phyloP scores from a whole-genome alignment of 2,797 vertebrate species.

The Bradypodion ventrale region DNA sequence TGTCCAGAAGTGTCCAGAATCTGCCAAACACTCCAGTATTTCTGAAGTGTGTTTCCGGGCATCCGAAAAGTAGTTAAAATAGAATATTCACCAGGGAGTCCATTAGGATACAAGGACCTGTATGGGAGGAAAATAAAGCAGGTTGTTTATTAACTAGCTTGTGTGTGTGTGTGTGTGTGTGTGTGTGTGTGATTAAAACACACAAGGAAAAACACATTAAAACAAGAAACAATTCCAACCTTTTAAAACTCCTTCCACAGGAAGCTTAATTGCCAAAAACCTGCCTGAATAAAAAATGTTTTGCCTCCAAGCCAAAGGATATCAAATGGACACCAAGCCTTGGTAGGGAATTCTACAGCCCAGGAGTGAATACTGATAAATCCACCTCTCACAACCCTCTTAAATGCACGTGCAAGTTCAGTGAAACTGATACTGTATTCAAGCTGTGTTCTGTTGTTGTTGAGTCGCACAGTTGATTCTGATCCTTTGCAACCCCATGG shows the following conservation, averaged over 20 bases:
- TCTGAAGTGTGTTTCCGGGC: slow-evolving; percentile 79
- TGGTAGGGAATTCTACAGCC: neutral
- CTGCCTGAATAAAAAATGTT: neutral
- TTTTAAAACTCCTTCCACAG: too few species aligned
- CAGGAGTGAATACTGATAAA: neutral
- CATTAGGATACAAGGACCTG: slow-evolving; percentile 84
- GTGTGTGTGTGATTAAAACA: too few species aligned
- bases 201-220: too few species aligned
- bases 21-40: slow-evolving; percentile 91
- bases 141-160: neutral
- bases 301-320: too few species aligned
- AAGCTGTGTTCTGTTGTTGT: too few species aligned
- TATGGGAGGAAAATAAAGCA: slow-evolving; percentile 59
- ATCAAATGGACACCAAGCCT: too few species aligned
- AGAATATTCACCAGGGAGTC: slow-evolving; percentile 85
- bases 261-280: neutral
- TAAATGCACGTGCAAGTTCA: neutral
- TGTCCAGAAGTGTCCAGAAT: slow-evolving; percentile 83
- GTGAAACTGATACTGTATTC: neutral
- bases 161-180: too few species aligned
- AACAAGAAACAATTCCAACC: too few species aligned
- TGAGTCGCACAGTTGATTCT: too few species aligned
- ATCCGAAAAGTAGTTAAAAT: slow-evolving; percentile 87
- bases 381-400: neutral
- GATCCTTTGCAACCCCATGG: too few species aligned